Base-by-base conservation (phyloP, 2,888 invertebrate genomes). In the Brachylomia viminalis region DNA sequence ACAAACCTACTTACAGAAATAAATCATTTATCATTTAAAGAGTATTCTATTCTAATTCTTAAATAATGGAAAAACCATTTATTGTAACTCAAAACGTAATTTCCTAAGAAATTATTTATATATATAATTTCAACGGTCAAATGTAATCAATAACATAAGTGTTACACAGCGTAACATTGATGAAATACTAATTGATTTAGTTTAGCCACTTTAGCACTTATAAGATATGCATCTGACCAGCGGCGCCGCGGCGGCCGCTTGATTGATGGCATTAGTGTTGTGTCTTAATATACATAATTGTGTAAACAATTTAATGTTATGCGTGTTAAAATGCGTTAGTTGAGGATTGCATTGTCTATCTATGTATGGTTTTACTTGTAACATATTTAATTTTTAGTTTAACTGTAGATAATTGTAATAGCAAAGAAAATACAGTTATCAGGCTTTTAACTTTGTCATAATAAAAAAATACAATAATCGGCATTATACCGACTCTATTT, bases 131-230 rank as follows among this genome's bases (percentile, higher is more conserved):
- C 10, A 33, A 42, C n/a, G 7, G 23, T 30, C 54, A 30, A 54
- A 45, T 47, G 3, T 30, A 69, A 82, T 77, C 49, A 72, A 54
- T 54, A 58, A 68, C 54, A 56, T 58, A 77, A 76, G 54, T 77
- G 66, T 81, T 81, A 71, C 56, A 20, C 64, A 49, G 33, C 42
- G 83, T 64, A 59, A 69, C 68, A 66, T 69, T 79, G 61, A 69
- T 72, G 72, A 59, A 75, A 79, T 54, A 33, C 45, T 79, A 83
- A 82, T 79, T 79, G 79, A 79, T 82, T 83, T 75, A 83, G 83
- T 79, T 83, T 27, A 75, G 56, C 74, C 69, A 73, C 68, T 72
- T 76, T 45, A 69, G 47, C 58, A 68, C 62, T 71, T 52, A 56
- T 27, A 30, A 58, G 79, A 80, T 75, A 80, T 59, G 42, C 47